Conservation (phyloP, 2,797 vertebrate genomes). For the Aplochiton taeniatus region DNA sequence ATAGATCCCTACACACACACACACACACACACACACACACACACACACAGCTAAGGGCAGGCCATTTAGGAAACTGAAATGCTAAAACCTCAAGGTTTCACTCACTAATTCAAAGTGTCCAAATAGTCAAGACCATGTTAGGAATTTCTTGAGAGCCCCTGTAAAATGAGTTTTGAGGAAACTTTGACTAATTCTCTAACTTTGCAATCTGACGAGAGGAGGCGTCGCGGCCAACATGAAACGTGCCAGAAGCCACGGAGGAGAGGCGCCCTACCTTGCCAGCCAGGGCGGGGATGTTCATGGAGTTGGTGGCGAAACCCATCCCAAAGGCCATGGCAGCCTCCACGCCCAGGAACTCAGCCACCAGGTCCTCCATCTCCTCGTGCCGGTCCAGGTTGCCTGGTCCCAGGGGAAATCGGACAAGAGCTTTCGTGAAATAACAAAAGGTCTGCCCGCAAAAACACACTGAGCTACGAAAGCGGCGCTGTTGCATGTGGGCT, state of each 20-base stretch:
- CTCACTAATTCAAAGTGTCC: too few species aligned
- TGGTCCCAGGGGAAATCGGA: conserved; percentile 45
- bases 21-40: conserved; percentile 7
- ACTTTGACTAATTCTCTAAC: too few species aligned
- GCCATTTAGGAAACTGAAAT: too few species aligned
- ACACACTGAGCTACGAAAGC: background rate
- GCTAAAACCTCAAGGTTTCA: too few species aligned
- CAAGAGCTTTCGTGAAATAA: too few species aligned
- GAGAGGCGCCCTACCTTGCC: conserved; percentile 79
- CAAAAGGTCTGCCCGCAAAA: background rate
- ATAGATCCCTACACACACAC: background rate
- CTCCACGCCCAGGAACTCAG: conserved; percentile 86
- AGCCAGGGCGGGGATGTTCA: conserved; percentile 91
- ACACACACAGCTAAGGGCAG: conserved; percentile 2
- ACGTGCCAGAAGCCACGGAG: too few species aligned
- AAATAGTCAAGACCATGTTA: too few species aligned
- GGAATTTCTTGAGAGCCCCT: too few species aligned
- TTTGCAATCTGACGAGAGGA: too few species aligned
- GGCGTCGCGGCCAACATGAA: too few species aligned
- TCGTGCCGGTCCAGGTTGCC: conserved; percentile 87
- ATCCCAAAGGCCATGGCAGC: conserved; percentile 91
- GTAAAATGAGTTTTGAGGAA: too few species aligned
- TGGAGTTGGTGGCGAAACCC: conserved; percentile 97
- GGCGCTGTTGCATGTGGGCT: too few species aligned
- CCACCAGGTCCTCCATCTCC: conserved; percentile 85